phyloP scores from a whole-genome alignment of 2,888 invertebrate species.

The Diadegma fenestrale region DNA sequence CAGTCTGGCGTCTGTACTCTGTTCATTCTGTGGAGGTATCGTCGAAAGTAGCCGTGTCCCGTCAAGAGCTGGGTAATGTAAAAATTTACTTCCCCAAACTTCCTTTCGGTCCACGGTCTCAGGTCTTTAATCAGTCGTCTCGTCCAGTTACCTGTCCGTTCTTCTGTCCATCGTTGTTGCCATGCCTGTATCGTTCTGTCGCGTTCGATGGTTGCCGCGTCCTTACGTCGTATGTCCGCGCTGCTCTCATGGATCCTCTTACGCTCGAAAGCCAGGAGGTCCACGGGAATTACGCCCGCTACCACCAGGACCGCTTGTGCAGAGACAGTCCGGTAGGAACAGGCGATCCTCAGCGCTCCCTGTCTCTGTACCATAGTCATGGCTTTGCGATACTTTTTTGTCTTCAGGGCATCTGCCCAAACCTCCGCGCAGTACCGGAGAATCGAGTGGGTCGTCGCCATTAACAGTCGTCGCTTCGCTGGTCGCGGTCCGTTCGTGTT shows the following conservation, averaged over 20 bases:
- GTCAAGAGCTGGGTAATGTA: not conserved
- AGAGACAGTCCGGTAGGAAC: constrained; percentile 6
- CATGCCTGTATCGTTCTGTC: not conserved
- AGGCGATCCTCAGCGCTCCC: constrained; percentile 3
- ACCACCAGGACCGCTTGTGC: not conserved
- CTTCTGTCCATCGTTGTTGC: not conserved
- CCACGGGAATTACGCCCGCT: not conserved
- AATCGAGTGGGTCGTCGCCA: constrained; percentile 20
- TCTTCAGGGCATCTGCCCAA: not conserved
- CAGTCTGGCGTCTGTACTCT: not conserved
- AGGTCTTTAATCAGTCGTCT: constrained; percentile 8
- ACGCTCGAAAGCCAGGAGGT: not conserved
- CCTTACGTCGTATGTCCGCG: not conserved
- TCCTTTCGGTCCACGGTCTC: constrained; percentile 1
- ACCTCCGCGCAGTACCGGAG: not conserved
- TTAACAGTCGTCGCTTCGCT: not conserved
- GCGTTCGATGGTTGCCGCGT: constrained; percentile 5
- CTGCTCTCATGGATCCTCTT: constrained; percentile 4
- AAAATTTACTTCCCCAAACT: not conserved
- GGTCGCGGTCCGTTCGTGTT: constrained; percentile 8
- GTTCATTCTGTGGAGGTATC: not conserved
- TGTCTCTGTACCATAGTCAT: not conserved
- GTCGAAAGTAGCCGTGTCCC: constrained; percentile 10
- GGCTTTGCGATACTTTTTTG: too few species aligned
- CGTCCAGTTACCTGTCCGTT: not conserved